Base-by-base conservation (phyloP, 1,140 invertebrate genomes). In the Heliconius hermathena region DNA sequence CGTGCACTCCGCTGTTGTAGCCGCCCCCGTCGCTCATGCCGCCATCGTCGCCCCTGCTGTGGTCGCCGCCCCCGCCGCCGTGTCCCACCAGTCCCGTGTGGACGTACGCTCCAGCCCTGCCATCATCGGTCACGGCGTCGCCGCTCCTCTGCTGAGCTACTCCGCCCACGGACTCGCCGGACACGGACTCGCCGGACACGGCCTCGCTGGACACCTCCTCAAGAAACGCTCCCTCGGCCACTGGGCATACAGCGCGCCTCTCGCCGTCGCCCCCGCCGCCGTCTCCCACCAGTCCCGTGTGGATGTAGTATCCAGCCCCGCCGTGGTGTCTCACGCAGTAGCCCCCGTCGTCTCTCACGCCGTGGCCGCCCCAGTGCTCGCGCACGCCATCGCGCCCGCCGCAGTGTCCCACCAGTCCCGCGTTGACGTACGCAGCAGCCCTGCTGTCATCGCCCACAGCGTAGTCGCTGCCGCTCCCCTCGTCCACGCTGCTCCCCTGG, bases 261-360 rank as follows among this genome's bases (percentile, higher is more conserved):
- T 88, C 81, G 71, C 71, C 71, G 73, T 83, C 73, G 86, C 84
- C 26, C 89, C 88, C 8, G 84, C 89, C 54, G 91, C 93, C 74
- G 90, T 93, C 8, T 91, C 92, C 26, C 92, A 94, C 82, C 91
- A 93, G 73, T 93, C 92, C 73, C 90, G 92, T 54, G 91, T 92
- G 54, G 91, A 94, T 79, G 88, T 94, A n/a, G 77, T 87, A 66
- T 89, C 92, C 74, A 90, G 87, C 84, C 93, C 91, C 52, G 88
- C 93, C 72, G 83, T 91, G 13, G 88, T 90, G 16, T 84, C 89
- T n/a, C 90, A 90, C 85, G 85, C 87, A 74, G 82, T 88, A 16
- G 84, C 89, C 8, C 88, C 90, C 71, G 84, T 89, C 38, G 9
- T 93, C 77, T 83, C 88, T n/a, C 87, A 91, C 77, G 85, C 90